phyloP scores from a whole-genome alignment of 2,888 invertebrate species.

The Chloromyia formosa region DNA sequence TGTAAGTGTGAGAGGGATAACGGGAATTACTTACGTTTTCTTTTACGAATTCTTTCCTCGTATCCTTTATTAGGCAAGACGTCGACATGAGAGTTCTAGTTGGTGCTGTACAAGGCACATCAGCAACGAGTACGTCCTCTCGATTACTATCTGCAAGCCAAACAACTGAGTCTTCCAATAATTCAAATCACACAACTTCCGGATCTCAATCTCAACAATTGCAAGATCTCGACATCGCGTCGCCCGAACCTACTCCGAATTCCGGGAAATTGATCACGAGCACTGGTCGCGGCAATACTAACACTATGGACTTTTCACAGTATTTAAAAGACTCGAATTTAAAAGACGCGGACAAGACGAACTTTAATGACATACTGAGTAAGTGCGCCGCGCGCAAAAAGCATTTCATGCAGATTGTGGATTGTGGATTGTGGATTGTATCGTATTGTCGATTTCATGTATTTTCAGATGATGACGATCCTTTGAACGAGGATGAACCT shows the following conservation, averaged over 20 bases:
- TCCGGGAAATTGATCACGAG: slow-evolving; percentile 58
- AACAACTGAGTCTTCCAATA: slow-evolving; percentile 3
- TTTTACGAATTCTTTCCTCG: no score
- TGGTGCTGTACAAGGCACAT: slow-evolving; percentile 31
- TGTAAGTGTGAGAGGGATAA: slow-evolving; percentile 1
- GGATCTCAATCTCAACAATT: slow-evolving; percentile 8
- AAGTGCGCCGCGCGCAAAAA: slow-evolving; percentile 52
- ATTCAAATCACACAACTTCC: background rate
- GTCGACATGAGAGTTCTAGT: slow-evolving; percentile 58
- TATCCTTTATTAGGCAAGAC: slow-evolving; percentile 51
- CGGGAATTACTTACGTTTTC: no score
- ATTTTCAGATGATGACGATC: slow-evolving; percentile 64
- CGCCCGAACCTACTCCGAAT: slow-evolving; percentile 61
- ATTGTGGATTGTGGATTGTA: no score
- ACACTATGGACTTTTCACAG: slow-evolving; percentile 61
- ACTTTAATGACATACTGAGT: slow-evolving; percentile 55
- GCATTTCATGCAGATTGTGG: no score
- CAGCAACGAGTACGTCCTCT: slow-evolving; percentile 36
- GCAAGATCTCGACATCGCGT: slow-evolving; percentile 50
- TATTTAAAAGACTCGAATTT: slow-evolving; percentile 63
- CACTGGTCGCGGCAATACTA: background rate
- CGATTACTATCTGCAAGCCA: background rate
- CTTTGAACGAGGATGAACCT: slow-evolving; percentile 60
- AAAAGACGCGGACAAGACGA: slow-evolving; percentile 55
- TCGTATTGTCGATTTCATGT: no score